These are phyloP conservation scores for Ichneumoninae sp. DNA, from an alignment of 2,888 invertebrate genomes.

Conservation along the genomic window DNA sequence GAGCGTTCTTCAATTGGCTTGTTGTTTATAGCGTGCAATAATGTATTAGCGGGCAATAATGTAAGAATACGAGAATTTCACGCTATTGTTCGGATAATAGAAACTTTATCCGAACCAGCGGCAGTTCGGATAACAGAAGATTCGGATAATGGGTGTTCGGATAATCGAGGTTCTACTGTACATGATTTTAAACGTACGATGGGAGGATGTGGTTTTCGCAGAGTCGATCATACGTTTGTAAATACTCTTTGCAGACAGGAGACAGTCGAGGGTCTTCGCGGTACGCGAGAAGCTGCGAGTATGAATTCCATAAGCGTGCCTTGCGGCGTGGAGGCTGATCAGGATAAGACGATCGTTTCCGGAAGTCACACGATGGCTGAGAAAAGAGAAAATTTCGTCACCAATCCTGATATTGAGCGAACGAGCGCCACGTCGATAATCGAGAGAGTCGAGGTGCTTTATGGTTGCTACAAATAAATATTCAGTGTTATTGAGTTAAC, in stretches of 20 bases:
- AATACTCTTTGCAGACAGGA: constrained; percentile 64
- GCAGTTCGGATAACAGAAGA: no score
- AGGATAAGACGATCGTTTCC: constrained; percentile 23
- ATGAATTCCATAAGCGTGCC: not conserved
- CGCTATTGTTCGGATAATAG: no score
- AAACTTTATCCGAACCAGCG: no score
- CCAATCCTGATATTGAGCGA: constrained; percentile 56
- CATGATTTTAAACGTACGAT: constrained; percentile 22
- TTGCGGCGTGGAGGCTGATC: constrained; percentile 3
- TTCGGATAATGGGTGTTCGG: no score
- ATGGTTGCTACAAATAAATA: not conserved
- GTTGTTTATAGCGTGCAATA: no score
- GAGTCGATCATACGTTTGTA: constrained; percentile 59
- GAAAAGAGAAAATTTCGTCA: constrained; percentile 38
- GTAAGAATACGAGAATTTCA: no score
- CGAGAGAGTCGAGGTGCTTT: constrained; percentile 66
- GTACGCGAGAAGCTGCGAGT: constrained; percentile 29
- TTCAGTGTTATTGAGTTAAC: not conserved
- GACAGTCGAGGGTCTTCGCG: constrained; percentile 26
- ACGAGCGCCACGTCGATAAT: constrained; percentile 66
- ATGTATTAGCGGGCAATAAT: no score
- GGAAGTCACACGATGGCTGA: constrained; percentile 31
- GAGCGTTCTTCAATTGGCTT: no score
- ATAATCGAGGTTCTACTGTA: no score
- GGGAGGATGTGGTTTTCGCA: constrained; percentile 26